Evolutionary conservation across 2,888 invertebrate genomes (phyloP), one percentile per base, ranked within the genome.

Genomic region (Agonopterix heracliana): DNA sequence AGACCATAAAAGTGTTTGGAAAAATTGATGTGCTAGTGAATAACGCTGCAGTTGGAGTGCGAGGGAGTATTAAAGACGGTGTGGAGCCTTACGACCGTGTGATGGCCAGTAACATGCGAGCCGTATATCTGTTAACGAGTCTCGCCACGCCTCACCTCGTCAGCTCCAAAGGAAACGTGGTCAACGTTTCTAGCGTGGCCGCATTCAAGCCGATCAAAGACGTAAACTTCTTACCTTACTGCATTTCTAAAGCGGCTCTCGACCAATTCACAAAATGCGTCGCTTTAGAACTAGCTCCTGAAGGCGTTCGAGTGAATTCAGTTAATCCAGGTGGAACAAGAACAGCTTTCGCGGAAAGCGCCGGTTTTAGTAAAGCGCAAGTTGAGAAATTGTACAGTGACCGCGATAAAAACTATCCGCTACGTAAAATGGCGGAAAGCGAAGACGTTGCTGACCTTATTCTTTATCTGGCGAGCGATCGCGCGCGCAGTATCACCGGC

Each of bases 301-400:
- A 93, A 64, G 91, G 93, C 56, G 94, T 98, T 0, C 90, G 97
- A 41, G 96, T 95, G 0, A 98, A 98, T 80, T 91, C 94, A 35
- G 96, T 98, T 0, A 97, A 96, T 83, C 98, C 98, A 5, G 98
- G 98, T n/a, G 97, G 97, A 0, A 93, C 95, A 4, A 79, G 93
- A n/a, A 98, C 98, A 10, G 55, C 68, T 34, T 86, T 86, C 54
- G 75, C 68, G 12, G 68, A 74, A 61, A 81, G 96, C 93, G 84
- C 90, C 93, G 72, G 95, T 93, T 73, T 92, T 91, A 64, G 90
- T 90, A 52, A 94, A 93, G 78, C 90, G 84, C 55, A 81, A 62
- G 69, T 65, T 43, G 66, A 68, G 41, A 90, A 91, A 78, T 94
- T 98, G 78, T 90, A 97, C 59, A 94, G 96, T 67, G 91, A 91